phyloP scores from a whole-genome alignment of 2,113 vertebrate species.

The Oryzias celebensis region DNA sequence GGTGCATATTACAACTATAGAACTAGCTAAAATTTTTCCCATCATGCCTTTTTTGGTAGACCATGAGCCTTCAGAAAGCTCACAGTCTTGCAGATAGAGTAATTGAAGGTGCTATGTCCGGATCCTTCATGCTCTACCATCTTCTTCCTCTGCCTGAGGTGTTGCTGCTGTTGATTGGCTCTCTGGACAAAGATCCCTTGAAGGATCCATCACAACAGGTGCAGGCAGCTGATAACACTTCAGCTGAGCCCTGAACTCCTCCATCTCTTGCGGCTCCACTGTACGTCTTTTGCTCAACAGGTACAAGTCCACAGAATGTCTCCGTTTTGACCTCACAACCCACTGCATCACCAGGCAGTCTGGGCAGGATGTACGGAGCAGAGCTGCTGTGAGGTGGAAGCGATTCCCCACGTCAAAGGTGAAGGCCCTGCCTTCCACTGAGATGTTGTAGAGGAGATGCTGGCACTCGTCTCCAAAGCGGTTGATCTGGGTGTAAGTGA shows the following conservation, averaged over 20 bases:
- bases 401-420: slow-evolving; percentile 37
- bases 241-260: slow-evolving; percentile 53
- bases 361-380: slow-evolving; percentile 39
- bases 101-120: neutral
- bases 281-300: slow-evolving; percentile 52
- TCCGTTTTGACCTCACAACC: slow-evolving; percentile 32
- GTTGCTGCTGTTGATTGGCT: slow-evolving; percentile 6
- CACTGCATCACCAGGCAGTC: slow-evolving; percentile 57
- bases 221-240: slow-evolving; percentile 31
- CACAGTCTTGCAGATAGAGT: neutral
- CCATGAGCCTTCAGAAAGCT: too few relatives aligned
- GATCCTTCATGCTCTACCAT: slow-evolving; percentile 1
- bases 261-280: slow-evolving; percentile 42
- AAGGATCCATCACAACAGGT: slow-evolving; percentile 43
- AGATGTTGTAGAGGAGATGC: slow-evolving; percentile 35
- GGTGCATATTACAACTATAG: too few relatives aligned
- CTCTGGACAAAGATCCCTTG: slow-evolving; percentile 48
- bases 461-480: slow-evolving; percentile 49
- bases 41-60: too few relatives aligned
- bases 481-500: slow-evolving; percentile 50
- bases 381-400: slow-evolving; percentile 24
- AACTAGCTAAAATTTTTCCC: too few relatives aligned
- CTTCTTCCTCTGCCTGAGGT: slow-evolving; percentile 2
- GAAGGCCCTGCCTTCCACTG: slow-evolving; percentile 22
- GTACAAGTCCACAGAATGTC: slow-evolving; percentile 38